A percentile compares a stretch with the other conserved stretches of the same genome.
phyloP scores from a whole-genome alignment of 2,888 invertebrate genomes.

The Agonopterix arenella region DNA sequence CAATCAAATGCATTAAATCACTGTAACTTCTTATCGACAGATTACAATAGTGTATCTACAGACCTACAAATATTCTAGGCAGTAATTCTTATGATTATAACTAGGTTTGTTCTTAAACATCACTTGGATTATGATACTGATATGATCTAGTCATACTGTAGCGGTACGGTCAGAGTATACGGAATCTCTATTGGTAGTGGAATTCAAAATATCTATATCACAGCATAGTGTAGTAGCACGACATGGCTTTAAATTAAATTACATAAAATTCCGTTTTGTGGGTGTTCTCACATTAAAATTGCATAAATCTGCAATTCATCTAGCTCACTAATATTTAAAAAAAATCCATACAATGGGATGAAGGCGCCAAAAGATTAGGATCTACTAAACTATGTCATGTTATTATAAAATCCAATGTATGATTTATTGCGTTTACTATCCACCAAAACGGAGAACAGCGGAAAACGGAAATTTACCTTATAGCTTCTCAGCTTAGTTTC shows the following conservation, averaged over 20 bases:
- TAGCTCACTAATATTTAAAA: too few species aligned
- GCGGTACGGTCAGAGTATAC: conserved; percentile 8
- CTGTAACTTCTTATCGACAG: conserved; percentile 62
- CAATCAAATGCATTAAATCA: conserved; percentile 75
- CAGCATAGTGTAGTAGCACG: conserved; percentile 4
- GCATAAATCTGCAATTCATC: too few species aligned
- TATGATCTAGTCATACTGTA: conserved; percentile 13
- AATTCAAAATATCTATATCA: conserved; percentile 5
- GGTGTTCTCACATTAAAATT: too few species aligned
- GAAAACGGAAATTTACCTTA: too few species aligned
- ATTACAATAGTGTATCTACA: conserved; percentile 35
- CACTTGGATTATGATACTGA: conserved; percentile 32
- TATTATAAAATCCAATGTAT: too few species aligned
- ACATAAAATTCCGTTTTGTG: background rate
- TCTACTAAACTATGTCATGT: too few species aligned
- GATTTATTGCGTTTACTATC: too few species aligned
- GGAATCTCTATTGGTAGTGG: background rate
- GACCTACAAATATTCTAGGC: conserved; percentile 54
- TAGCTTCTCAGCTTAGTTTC: too few species aligned
- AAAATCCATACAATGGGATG: too few species aligned
- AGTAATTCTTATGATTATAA: conserved; percentile 37
- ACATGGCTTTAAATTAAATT: background rate
- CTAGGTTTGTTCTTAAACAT: conserved; percentile 38
- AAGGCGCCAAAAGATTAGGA: too few species aligned
- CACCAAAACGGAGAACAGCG: too few species aligned